Evolutionary conservation across 2,888 invertebrate species (phyloP).

Genomic region (Tholera decimalis): DNA sequence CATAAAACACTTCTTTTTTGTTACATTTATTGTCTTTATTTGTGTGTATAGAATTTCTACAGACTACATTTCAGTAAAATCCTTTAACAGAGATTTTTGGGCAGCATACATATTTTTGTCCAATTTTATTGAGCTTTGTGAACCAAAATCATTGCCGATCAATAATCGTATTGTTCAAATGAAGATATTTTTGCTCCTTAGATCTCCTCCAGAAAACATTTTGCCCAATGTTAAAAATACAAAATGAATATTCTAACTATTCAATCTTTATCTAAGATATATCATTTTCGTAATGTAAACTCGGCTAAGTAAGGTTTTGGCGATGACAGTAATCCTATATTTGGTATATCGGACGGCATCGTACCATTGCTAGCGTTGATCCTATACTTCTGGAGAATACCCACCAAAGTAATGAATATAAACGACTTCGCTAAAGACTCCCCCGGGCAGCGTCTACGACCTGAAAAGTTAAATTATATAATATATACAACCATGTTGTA

Average conservation of each 20-base stretch:
- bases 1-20: too few species aligned
- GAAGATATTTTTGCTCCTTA: too few species aligned
- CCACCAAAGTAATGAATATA: conserved; percentile 91
- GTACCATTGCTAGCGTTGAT: conserved; percentile 76
- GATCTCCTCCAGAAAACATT: too few species aligned
- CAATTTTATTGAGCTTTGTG: too few species aligned
- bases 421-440: conserved; percentile 92
- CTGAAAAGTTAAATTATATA: conserved; percentile 78
- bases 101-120: too few species aligned
- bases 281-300: conserved; percentile 70
- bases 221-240: not conserved
- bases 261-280: conserved; percentile 27
- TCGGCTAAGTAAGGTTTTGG: conserved; percentile 78
- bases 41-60: too few species aligned
- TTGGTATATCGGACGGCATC: conserved; percentile 77
- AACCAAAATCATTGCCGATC: too few species aligned
- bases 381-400: conserved; percentile 90
- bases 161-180: too few species aligned
- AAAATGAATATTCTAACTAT: conserved; percentile 8
- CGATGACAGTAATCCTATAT: conserved; percentile 79
- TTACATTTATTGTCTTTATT: too few species aligned
- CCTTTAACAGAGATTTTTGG: too few species aligned
- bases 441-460: conserved; percentile 92
- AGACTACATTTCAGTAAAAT: too few species aligned
- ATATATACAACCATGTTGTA: conserved; percentile 18